phyloP scores from a whole-genome alignment of 2,113 vertebrate genomes.

The Clarias magur region DNA sequence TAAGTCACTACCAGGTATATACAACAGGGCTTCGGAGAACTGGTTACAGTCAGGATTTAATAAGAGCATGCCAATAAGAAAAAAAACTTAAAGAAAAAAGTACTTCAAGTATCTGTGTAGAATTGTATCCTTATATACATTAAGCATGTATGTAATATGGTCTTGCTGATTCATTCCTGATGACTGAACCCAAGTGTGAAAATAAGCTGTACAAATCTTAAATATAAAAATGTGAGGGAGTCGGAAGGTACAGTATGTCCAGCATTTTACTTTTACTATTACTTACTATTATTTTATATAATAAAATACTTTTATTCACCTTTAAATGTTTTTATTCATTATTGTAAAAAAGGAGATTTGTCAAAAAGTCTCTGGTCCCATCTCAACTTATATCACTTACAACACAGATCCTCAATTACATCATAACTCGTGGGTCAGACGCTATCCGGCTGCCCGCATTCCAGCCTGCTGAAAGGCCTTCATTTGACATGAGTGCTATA shows the following conservation, averaged over 20 bases:
- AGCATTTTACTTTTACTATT: too few relatives aligned
- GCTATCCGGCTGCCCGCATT: conserved; percentile 29
- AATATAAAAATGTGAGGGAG: not conserved
- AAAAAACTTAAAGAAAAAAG: not conserved
- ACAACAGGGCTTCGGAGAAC: conserved; percentile 12
- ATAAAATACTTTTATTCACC: not conserved
- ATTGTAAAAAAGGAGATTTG: not conserved
- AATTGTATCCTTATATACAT: not conserved
- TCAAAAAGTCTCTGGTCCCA: not conserved
- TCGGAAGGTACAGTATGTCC: not conserved
- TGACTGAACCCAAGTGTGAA: not conserved
- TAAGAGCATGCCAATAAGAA: not conserved
- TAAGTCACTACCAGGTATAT: conserved; percentile 1
- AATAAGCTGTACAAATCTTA: not conserved
- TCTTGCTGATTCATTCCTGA: not conserved
- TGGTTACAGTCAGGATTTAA: not conserved
- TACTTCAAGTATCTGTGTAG: not conserved
- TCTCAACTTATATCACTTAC: not conserved
- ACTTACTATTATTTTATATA: too few relatives aligned
- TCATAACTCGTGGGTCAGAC: conserved; percentile 37
- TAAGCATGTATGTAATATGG: not conserved
- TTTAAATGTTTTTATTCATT: too few relatives aligned
- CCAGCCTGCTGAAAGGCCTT: conserved; percentile 26
- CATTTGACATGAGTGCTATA: conserved; percentile 58
- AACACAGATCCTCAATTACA: conserved; percentile 28